These are phyloP conservation scores for Stenoptilia bipunctidactyla DNA, from an alignment of 2,888 invertebrate genomes.

Conservation along the genomic window DNA sequence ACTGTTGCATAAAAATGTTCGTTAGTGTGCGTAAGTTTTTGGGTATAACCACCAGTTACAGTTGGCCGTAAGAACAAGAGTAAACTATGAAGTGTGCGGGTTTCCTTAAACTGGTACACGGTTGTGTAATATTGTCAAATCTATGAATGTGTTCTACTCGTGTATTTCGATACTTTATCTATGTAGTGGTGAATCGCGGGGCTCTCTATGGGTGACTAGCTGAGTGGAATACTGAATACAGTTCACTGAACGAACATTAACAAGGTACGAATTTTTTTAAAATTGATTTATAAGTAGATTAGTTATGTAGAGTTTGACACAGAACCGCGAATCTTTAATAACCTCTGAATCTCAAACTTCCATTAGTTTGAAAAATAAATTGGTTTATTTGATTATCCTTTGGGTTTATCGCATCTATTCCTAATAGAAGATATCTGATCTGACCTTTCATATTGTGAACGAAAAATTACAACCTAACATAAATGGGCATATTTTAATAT, in stretches of 20 bases:
- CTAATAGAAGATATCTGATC: too few species aligned
- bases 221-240: constrained; percentile 11
- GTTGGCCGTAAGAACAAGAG: constrained; percentile 1
- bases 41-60: background rate
- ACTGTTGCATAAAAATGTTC: constrained; percentile 9
- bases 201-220: constrained; percentile 21
- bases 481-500: too few species aligned
- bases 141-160: constrained; percentile 17
- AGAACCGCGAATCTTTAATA: too few species aligned
- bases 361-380: too few species aligned
- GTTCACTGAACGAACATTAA: constrained; percentile 10
- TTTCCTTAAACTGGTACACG: constrained; percentile 15
- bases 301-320: too few species aligned
- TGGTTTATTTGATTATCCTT: too few species aligned
- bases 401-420: too few species aligned
- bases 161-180: constrained; percentile 16
- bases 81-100: constrained; percentile 10
- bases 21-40: constrained; percentile 10
- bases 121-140: constrained; percentile 20
- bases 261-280: too few species aligned
- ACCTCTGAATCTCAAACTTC: too few species aligned
- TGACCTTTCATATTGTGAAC: too few species aligned
- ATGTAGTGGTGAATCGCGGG: constrained; percentile 20
- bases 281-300: too few species aligned
- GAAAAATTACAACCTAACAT: too few species aligned